These are phyloP conservation scores for Ceramica pisi DNA, from an alignment of 2,888 invertebrate species.

Conservation along the genomic window DNA sequence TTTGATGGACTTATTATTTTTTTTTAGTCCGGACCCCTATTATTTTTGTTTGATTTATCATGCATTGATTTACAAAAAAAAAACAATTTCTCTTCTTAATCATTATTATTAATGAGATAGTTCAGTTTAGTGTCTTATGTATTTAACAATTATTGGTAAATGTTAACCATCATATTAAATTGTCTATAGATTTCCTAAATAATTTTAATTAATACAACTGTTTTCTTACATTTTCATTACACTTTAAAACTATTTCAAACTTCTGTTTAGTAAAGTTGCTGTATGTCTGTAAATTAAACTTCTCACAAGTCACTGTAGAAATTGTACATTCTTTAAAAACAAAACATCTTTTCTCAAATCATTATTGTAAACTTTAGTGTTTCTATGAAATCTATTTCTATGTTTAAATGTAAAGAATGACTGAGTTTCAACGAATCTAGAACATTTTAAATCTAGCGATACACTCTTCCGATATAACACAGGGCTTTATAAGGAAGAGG, in stretches of 20 bases:
- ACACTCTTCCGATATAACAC: too few species aligned
- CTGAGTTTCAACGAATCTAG: conserved; percentile 46
- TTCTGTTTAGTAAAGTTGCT: conserved; percentile 1
- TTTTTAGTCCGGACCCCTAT: too few species aligned
- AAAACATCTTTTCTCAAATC: conserved; percentile 7
- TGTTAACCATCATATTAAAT: conserved; percentile 5
- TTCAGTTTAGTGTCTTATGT: conserved; percentile 1
- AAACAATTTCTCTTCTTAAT: not conserved
- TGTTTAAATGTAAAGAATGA: not conserved
- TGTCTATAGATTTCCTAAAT: conserved; percentile 11
- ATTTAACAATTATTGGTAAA: conserved; percentile 6
- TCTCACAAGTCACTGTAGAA: conserved; percentile 15
- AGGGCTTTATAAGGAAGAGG: not conserved
- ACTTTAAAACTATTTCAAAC: not conserved
- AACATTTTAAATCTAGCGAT: not conserved
- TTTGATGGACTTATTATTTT: too few species aligned
- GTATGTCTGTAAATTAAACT: conserved; percentile 8
- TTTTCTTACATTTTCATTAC: conserved; percentile 14
- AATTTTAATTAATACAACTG: not conserved
- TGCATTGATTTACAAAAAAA: not conserved
- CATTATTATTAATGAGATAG: not conserved
- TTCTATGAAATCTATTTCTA: conserved; percentile 20
- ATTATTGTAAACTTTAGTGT: conserved; percentile 16
- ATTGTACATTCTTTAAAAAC: conserved; percentile 43
- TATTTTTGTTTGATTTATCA: conserved; percentile 21